Evolutionary conservation across 64 coral and sea anemone species (phyloP).

Genomic region (Stylophora pistillata): DNA sequence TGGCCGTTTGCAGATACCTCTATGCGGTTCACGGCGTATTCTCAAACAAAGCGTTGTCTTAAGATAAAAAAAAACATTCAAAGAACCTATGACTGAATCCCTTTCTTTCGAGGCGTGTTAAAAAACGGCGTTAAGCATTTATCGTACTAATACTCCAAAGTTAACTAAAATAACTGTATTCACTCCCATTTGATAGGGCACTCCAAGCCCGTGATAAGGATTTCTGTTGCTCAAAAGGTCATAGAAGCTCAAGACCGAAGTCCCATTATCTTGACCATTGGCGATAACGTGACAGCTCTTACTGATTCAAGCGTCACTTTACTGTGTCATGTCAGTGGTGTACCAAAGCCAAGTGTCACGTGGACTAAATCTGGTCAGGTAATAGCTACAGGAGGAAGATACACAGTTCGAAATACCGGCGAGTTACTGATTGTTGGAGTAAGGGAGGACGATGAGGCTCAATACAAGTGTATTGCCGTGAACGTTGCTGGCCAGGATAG

Average conservation of each 20-base stretch:
- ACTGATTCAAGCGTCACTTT: slow-evolving; percentile 25
- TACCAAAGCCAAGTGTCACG: slow-evolving; percentile 11
- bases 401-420: slow-evolving; percentile 30
- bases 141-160: too few species aligned
- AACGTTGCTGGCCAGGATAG: slow-evolving; percentile 60
- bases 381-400: background rate
- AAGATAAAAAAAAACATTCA: too few species aligned
- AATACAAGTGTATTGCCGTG: slow-evolving; percentile 61
- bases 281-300: slow-evolving; percentile 44
- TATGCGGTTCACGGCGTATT: too few species aligned
- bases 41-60: too few species aligned
- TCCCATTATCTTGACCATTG: slow-evolving; percentile 26
- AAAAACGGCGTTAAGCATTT: too few species aligned
- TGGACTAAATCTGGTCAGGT: slow-evolving; percentile 26
- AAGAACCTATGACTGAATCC: too few species aligned
- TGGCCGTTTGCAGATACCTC: too few species aligned
- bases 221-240: background rate
- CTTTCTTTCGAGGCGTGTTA: too few species aligned
- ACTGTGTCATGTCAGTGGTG: slow-evolving; percentile 1
- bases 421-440: slow-evolving; percentile 38
- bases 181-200: slow-evolving; percentile 32
- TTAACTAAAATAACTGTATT: background rate
- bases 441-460: slow-evolving; percentile 3
- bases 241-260: slow-evolving; percentile 16
- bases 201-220: slow-evolving; percentile 54